Base-by-base conservation (phyloP, 2,797 vertebrate genomes). In the Erethizon dorsatum region DNA sequence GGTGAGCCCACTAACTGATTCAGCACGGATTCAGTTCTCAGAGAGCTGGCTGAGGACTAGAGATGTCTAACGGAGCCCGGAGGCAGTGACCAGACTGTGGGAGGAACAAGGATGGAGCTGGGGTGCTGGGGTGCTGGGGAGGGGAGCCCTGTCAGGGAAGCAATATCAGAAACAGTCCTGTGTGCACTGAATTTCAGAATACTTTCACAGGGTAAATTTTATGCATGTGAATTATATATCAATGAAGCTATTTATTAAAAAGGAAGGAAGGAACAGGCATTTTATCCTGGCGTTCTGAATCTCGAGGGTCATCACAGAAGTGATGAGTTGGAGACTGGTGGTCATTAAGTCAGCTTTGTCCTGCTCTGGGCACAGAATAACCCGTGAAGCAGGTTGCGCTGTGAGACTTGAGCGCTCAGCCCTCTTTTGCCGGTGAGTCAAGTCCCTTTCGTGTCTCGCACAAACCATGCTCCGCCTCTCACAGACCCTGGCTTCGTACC, bases 371-470 rank as follows among this genome's bases (percentile, higher is more conserved):
- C 52, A 37, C 65, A 20, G 65, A n/a, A 14, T 15, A 18, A 8
- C 33, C 65, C 63, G 28, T 61, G 50, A 85, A 33, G 26, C 14
- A n/a, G 45, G 47, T 4, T 11, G 18, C 18, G 47, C 54, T 22
- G 26, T 9, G 37, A 71, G 28, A 47, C 12, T 22, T 0, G 2
- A 6, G 54, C 4, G 3, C 9, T 9, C 20, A 33, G 61, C 54
- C 65, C 45, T 37, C 28, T 50, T 31, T 37, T 75, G 50, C n/a
- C 33, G 12, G 11, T 22, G 31, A 33, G 41, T 28, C 65, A n/a
- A 14, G n/a, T 26, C 26, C 26, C 3, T 86, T 14, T 54, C 18
- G 79, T 28, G 11, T 5, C 85, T 82, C 65, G 20, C 12, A 52
- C 6, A 85, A 33, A 61, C 24, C 65, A 80, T 4, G 11, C 41